These are phyloP conservation scores for Galerucella nymphaeae DNA, from an alignment of 2,888 invertebrate genomes.

Conservation along the genomic window DNA sequence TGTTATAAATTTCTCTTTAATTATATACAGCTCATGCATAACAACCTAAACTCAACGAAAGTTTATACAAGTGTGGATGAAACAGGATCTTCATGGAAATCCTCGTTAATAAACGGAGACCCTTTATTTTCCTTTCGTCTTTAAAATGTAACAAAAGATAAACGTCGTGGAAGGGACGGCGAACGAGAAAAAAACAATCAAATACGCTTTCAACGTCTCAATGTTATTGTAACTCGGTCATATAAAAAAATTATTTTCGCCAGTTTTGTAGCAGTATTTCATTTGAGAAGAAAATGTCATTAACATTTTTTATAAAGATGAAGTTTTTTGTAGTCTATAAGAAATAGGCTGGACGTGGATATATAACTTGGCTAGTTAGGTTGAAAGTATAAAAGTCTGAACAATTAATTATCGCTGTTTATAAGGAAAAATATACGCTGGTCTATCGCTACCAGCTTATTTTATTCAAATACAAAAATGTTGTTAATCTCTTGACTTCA, in stretches of 20 bases:
- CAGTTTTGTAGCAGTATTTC: not conserved
- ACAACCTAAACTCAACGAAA: slow-evolving; percentile 24
- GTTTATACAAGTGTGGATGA: slow-evolving; percentile 29
- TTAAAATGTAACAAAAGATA: slow-evolving; percentile 17
- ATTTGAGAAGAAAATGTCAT: not conserved
- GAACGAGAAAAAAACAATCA: not conserved
- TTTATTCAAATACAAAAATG: no score
- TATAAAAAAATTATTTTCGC: not conserved
- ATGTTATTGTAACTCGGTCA: not conserved
- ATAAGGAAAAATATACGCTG: no score
- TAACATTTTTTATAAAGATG: not conserved
- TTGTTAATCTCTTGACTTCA: no score
- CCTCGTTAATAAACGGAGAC: slow-evolving; percentile 25
- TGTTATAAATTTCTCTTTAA: slow-evolving; percentile 24
- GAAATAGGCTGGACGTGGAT: no score
- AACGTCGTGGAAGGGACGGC: not conserved
- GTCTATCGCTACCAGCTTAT: no score
- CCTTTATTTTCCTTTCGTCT: slow-evolving; percentile 25
- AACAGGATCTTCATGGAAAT: slow-evolving; percentile 16
- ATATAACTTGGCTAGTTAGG: no score
- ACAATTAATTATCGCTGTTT: no score
- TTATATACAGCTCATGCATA: slow-evolving; percentile 34
- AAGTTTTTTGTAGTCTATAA: no score
- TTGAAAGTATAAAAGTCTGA: no score
- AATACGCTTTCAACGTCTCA: not conserved